Evolutionary conservation across 1,140 invertebrate species (phyloP).

Genomic region (Myzus persicae): DNA sequence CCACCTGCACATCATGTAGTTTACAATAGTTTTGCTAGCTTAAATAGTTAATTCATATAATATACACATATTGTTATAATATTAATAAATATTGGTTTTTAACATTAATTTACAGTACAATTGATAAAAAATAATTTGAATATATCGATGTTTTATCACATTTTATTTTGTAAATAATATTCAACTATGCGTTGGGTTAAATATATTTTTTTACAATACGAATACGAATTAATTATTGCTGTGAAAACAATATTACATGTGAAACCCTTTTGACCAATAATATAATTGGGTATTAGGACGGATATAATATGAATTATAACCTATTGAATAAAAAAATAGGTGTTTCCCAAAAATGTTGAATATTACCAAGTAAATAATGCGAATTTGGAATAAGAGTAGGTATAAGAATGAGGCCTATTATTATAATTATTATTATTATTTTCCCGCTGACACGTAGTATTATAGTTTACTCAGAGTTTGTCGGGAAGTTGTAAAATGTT

Average conservation of each 20-base stretch:
- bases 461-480: background rate
- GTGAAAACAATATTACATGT: constrained; percentile 35
- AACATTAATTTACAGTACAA: constrained; percentile 29
- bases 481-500: background rate
- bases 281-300: constrained; percentile 41
- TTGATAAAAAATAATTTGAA: constrained; percentile 50
- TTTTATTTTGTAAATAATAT: constrained; percentile 50
- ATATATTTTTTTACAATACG: constrained; percentile 9
- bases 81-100: constrained; percentile 47
- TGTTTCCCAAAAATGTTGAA: background rate
- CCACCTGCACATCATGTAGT: constrained; percentile 12
- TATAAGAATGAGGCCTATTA: constrained; percentile 23
- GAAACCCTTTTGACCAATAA: constrained; percentile 53
- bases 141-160: constrained; percentile 53
- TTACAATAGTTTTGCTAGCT: constrained; percentile 35
- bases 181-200: constrained; percentile 8
- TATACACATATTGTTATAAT: constrained; percentile 30
- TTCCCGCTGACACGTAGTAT: background rate
- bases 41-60: constrained; percentile 39
- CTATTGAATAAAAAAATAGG: constrained; percentile 24
- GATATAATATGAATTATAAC: constrained; percentile 47
- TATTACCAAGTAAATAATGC: background rate
- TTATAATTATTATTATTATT: background rate
- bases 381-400: background rate
- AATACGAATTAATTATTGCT: constrained; percentile 41